A percentile compares a stretch with the other conserved stretches of the same genome.
These are phyloP conservation scores for Agapornis canus DNA, from an alignment of 2,797 vertebrate species.

Conservation along the genomic window DNA sequence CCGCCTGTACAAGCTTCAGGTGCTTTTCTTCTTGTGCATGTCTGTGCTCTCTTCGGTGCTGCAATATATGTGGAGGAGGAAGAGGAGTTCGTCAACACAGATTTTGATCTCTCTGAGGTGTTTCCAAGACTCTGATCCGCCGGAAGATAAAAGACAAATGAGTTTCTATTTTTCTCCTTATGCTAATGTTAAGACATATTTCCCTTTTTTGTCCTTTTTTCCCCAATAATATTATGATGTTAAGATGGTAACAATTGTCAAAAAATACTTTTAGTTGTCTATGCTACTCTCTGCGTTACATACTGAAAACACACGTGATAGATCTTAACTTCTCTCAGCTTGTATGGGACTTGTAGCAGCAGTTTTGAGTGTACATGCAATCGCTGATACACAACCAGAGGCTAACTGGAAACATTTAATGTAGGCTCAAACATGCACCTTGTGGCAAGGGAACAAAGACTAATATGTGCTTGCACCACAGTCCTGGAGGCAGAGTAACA, in stretches of 20 bases:
- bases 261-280: not conserved
- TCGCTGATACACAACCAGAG: not conserved
- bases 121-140: conserved; percentile 48
- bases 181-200: not conserved
- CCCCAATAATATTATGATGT: not conserved
- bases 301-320: not conserved
- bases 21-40: not conserved
- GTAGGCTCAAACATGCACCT: not conserved
- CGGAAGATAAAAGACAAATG: conserved; percentile 1
- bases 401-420: not conserved
- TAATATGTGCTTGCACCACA: not conserved
- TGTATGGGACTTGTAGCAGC: not conserved
- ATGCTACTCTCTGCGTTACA: not conserved
- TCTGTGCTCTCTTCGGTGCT: not conserved
- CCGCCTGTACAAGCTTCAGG: not conserved
- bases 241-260: not conserved
- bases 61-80: conserved; percentile 34
- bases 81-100: conserved; percentile 39
- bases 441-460: conserved; percentile 38
- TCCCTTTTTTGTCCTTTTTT: not conserved
- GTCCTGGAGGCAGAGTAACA: not conserved
- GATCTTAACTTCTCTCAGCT: not conserved
- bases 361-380: not conserved
- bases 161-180: not conserved
- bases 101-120: conserved; percentile 60